Base-by-base conservation (phyloP, 2,113 vertebrate genomes). In the Trachemys scripta region DNA sequence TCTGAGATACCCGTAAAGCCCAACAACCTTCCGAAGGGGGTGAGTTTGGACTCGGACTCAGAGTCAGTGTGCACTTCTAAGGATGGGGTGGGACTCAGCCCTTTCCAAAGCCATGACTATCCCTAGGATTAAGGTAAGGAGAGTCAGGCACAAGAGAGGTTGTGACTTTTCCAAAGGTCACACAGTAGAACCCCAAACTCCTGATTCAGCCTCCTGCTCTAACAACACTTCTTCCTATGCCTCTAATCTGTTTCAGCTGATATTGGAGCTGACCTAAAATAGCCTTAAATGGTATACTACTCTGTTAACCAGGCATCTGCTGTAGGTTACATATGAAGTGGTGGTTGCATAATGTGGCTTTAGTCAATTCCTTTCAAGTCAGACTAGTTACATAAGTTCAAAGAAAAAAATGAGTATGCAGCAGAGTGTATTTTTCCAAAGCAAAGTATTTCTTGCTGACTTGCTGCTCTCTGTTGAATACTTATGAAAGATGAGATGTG, bases 371-470 rank as follows among this genome's bases (percentile, higher is more conserved):
- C 24, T 93, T 94, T 88, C 57, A 59, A 96, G 96, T 93, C n/a
- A 86, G 78, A 38, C 82, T 54, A 62, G 24, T 90, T 88, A 75
- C 8, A 80, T 38, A 27, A 92, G 24, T 45, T 82, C 76, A 95
- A 94, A 96, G 83, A n/a, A 4, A 31, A 90, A 83, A 82, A 65
- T 29, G 42, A 85, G 11, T 14, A n/a, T 10, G 12, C 8, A 92
- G 72, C 76, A 59, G 50, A 88, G n/a, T 29, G 50, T 90, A 94
- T 91, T 92, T 93, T 98, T 92, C 91, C 92, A 94, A 93, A 88
- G 49, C 12, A 91, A 27, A 35, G 90, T 38, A 56, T 47, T 9
- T 87, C 50, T 62, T 93, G 91, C 94, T 95, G 95, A 96, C 65
- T 80, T 91, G 80, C 49, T 91, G 62, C 51, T 96, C 90, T 83